A percentile compares a stretch with the other conserved stretches of the same genome.
These are phyloP conservation scores for Amphipoea oculea DNA, from an alignment of 2,888 invertebrate species.

Conservation along the genomic window DNA sequence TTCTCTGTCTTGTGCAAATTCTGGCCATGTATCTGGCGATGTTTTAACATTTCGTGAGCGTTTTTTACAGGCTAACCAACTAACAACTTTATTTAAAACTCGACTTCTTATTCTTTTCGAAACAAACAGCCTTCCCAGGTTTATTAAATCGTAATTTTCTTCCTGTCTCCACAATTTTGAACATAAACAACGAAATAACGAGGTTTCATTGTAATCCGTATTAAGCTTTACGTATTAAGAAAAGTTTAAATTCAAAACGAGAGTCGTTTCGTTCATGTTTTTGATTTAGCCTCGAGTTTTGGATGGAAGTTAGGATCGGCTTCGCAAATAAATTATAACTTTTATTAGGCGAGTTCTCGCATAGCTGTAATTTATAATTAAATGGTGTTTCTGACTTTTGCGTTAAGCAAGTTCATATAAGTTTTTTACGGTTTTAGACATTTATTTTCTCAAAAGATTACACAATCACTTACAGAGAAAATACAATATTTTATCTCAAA, in stretches of 20 bases:
- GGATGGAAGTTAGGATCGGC: constrained; percentile 64
- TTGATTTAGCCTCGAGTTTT: constrained; percentile 64
- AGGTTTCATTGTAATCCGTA: constrained; percentile 57
- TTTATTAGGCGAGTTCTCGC: constrained; percentile 30
- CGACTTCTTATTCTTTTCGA: neutral
- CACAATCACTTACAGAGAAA: no score
- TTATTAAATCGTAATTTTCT: constrained; percentile 4
- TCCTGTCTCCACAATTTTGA: constrained; percentile 16
- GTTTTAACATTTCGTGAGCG: neutral
- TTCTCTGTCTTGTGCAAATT: neutral
- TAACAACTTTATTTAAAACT: neutral
- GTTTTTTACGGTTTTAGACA: no score
- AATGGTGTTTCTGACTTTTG: constrained; percentile 17
- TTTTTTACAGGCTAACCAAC: neutral
- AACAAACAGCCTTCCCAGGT: neutral
- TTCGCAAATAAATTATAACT: constrained; percentile 70
- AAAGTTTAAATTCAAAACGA: constrained; percentile 75
- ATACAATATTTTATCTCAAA: no score
- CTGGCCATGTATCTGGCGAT: neutral
- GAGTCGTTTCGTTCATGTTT: constrained; percentile 72
- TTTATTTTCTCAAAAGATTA: no score
- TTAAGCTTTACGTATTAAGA: constrained; percentile 60
- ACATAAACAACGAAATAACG: constrained; percentile 42
- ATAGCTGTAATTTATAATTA: constrained; percentile 26
- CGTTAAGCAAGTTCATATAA: neutral